phyloP scores from a whole-genome alignment of 2,888 invertebrate genomes.

The Limnephilus marmoratus region DNA sequence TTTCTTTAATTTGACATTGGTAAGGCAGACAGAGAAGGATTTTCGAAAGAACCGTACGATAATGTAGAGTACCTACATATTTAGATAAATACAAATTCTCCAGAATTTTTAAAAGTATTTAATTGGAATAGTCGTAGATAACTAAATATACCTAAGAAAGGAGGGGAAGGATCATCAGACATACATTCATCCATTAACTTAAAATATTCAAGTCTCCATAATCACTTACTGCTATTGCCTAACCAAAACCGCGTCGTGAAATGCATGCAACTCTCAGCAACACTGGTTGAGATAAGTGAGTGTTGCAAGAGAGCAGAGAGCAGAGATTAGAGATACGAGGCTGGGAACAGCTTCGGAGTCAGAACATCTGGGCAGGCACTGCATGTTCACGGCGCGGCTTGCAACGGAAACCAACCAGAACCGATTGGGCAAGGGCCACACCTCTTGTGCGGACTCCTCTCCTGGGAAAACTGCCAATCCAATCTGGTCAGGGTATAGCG shows the following conservation, averaged over 20 bases:
- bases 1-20: not conserved
- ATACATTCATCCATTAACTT: constrained; percentile 53
- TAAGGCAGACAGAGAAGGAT: not conserved
- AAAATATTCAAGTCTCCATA: constrained; percentile 57
- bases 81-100: not conserved
- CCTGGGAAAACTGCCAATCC: not conserved
- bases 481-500: not conserved
- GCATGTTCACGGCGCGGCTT: constrained; percentile 59
- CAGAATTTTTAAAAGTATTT: not conserved
- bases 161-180: constrained; percentile 31
- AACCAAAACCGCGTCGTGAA: constrained; percentile 60
- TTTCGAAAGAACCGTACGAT: not conserved
- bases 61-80: no score
- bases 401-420: constrained; percentile 45
- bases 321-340: not conserved
- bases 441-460: not conserved
- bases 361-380: not conserved
- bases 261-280: constrained; percentile 22
- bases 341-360: not conserved
- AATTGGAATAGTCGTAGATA: not conserved
- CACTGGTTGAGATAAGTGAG: not conserved
- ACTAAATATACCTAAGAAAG: not conserved
- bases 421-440: constrained; percentile 43
- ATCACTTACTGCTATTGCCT: constrained; percentile 58
- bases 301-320: not conserved